A percentile compares a stretch with the other conserved stretches of the same genome.
Conservation (phyloP, 1,140 invertebrate genomes). For the Hestina assimilis region DNA sequence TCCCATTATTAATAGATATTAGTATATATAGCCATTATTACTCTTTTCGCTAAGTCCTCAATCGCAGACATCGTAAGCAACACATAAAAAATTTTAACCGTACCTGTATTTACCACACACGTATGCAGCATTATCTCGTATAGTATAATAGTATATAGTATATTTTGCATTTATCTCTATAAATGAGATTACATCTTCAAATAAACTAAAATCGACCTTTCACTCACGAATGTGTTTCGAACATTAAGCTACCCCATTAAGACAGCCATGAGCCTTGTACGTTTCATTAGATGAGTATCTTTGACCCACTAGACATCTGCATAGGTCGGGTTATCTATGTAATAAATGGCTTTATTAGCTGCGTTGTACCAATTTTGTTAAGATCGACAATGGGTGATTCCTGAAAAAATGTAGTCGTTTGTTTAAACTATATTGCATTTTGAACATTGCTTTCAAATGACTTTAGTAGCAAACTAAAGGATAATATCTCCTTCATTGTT, state of each 20-base stretch:
- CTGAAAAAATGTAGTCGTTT: neutral
- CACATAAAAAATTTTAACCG: no score
- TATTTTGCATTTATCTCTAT: neutral
- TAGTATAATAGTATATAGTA: neutral
- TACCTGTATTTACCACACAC: neutral
- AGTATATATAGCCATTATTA: no score
- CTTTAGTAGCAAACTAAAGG: no score
- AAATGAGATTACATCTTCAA: slow-evolving; percentile 21
- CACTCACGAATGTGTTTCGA: slow-evolving; percentile 20
- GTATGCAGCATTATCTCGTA: neutral
- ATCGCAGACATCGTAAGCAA: no score
- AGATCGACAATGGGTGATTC: neutral
- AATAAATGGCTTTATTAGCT: slow-evolving; percentile 31
- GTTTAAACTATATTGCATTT: no score
- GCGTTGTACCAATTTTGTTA: slow-evolving; percentile 21
- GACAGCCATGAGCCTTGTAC: slow-evolving; percentile 14
- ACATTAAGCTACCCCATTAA: slow-evolving; percentile 28
- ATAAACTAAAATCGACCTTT: slow-evolving; percentile 22
- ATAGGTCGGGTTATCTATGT: slow-evolving; percentile 27
- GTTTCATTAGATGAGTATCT: slow-evolving; percentile 28
- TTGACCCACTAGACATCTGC: slow-evolving; percentile 23
- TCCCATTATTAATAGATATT: no score
- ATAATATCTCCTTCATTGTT: no score
- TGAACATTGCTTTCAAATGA: no score
- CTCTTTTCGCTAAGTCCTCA: no score